Percentiles rank a stretch among this genome's conserved stretches.
Evolutionary conservation across 2,888 invertebrate genomes (phyloP).

Genomic region (Clunio marinus): DNA sequence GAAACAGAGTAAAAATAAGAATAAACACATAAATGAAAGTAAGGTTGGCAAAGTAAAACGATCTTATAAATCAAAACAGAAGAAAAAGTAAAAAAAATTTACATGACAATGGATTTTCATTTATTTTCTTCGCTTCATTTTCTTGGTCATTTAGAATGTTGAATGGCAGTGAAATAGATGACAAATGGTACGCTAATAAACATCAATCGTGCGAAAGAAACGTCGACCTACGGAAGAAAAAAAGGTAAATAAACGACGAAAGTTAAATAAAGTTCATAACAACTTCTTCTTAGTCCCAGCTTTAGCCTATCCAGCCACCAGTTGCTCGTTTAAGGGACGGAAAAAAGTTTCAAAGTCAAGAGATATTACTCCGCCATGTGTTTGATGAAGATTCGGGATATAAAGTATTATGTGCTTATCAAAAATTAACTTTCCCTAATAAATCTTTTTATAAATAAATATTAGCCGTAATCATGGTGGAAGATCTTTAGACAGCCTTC

Average conservation of each 20-base stretch:
- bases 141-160: background rate
- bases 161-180: background rate
- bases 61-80: constrained; percentile 7
- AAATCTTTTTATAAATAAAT: no score
- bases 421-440: no score
- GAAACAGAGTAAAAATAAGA: constrained; percentile 14
- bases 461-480: no score
- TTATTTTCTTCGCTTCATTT: background rate
- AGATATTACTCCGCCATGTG: no score
- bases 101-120: constrained; percentile 16
- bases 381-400: no score
- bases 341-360: no score
- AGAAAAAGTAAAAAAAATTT: background rate
- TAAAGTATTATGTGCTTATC: no score
- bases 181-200: constrained; percentile 19
- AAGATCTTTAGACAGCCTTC: no score
- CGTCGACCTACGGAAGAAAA: background rate
- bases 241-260: constrained; percentile 1
- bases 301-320: no score
- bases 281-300: background rate
- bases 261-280: background rate
- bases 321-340: constrained; percentile 5
- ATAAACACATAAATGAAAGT: no score
- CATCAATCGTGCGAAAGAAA: background rate
- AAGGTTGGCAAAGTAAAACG: no score